Base-by-base conservation (phyloP, 2,797 vertebrate genomes). In the Melanotaenia pygmaea region DNA sequence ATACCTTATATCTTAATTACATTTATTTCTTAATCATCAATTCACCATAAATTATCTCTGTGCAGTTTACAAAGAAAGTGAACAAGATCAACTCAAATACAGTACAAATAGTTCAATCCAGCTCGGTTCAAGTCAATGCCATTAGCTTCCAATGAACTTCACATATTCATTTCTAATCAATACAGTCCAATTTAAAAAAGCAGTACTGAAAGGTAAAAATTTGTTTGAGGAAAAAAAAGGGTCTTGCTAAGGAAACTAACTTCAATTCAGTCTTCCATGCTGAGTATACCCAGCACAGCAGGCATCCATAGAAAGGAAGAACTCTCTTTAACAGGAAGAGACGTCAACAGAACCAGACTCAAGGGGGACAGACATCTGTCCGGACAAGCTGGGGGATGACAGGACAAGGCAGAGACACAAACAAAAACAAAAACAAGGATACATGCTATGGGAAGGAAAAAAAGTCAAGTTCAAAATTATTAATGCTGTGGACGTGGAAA, bases 301-400 rank as follows among this genome's bases (percentile, higher is more conserved):
- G 24, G 53, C 13, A 28, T 54, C 53, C 13, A 24, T 54, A 6
- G 12, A 54, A 4, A 53, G 26, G 53, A 54, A 24, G 53, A 54
- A 28, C 13, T 54, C 53, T 26, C 26, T 54, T 54, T 54, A 28
- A 16, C 53, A 54, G 53, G 53, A 54, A 54, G 53, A 54, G 53
- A 54, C 26, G 4, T 54, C 51, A 26, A 26, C 53, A 54, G 53
- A 28, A 6, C 26, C 24, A 54, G 53, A 54, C 53, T 54, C 12
- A 12, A 54, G 53, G 24, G 8, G 53, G 53, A 26, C 24, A 24
- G 53, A 26, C 26, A 54, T 54, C 53, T 54, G 53, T 26, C 22
- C 24, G 5, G 26, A 28, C 26, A 12, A 40, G 51, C 13, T 28
- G 53, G 10, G 12, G 53, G 26, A 54, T 54, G 53, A 54, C 13